Evolutionary conservation across 1,140 invertebrate genomes (phyloP).

Genomic region (Formica exsecta): DNA sequence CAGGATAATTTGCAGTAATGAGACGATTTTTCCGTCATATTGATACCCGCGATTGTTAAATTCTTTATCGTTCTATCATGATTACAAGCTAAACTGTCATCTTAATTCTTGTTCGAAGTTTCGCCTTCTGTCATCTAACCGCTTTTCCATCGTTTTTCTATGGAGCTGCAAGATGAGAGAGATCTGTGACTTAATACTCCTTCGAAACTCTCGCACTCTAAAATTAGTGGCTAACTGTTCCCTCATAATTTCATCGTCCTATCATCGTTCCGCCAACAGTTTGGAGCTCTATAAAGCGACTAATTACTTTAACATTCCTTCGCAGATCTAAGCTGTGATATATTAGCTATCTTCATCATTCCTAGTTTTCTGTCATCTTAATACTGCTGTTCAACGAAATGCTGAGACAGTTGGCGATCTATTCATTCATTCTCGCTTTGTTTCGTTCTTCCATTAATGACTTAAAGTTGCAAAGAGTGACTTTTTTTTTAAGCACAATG

Average conservation of each 20-base stretch:
- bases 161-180: constrained; percentile 7
- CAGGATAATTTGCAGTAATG: not conserved
- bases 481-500: constrained; percentile 11
- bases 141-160: not conserved
- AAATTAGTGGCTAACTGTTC: constrained; percentile 36
- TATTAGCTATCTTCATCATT: not conserved
- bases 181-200: constrained; percentile 26
- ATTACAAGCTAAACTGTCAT: not conserved
- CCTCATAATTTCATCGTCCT: not conserved
- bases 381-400: constrained; percentile 24
- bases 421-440: not conserved
- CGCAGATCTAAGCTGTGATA: constrained; percentile 25
- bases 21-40: not conserved
- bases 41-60: constrained; percentile 1
- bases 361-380: constrained; percentile 32
- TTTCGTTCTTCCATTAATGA: constrained; percentile 2
- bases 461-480: not conserved
- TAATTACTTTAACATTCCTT: constrained; percentile 31
- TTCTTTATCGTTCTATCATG: not conserved
- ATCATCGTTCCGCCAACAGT: constrained; percentile 21
- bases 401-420: not conserved
- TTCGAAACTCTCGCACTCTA: constrained; percentile 8
- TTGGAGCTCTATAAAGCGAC: constrained; percentile 51
- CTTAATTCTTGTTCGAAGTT: not conserved
- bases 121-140: not conserved